These are phyloP conservation scores for Dorcus hopei DNA, from an alignment of 2,888 invertebrate genomes.

Conservation along the genomic window DNA sequence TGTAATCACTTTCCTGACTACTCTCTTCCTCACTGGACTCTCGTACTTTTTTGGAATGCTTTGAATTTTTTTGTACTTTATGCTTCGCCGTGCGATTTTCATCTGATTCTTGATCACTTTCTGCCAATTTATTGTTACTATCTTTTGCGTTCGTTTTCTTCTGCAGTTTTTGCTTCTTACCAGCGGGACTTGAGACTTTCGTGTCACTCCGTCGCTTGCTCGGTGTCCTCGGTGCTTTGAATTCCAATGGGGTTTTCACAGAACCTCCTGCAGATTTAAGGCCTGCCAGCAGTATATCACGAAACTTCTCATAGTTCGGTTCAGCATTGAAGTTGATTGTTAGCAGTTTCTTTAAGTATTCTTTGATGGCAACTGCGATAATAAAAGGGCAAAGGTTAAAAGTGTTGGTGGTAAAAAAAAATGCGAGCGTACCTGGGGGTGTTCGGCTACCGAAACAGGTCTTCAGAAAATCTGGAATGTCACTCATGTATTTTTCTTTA, in stretches of 20 bases:
- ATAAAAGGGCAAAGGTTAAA: not conserved
- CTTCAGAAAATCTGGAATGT: slow-evolving; percentile 50
- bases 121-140: slow-evolving; percentile 6
- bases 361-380: slow-evolving; percentile 58
- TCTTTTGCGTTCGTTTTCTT: slow-evolving; percentile 3
- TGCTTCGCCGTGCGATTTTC: slow-evolving; percentile 32
- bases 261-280: slow-evolving; percentile 61
- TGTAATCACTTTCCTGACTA: not conserved
- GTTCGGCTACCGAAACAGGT: slow-evolving; percentile 44
- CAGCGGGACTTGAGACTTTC: slow-evolving; percentile 19
- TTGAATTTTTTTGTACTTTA: slow-evolving; percentile 31
- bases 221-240: slow-evolving; percentile 41
- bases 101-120: slow-evolving; percentile 30
- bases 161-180: slow-evolving; percentile 22
- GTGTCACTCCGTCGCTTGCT: slow-evolving; percentile 24
- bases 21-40: not conserved
- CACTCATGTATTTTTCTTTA: slow-evolving; percentile 67
- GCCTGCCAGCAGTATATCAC: slow-evolving; percentile 62
- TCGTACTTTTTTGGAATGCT: not conserved
- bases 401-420: not conserved
- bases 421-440: slow-evolving; percentile 44
- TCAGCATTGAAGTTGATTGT: slow-evolving; percentile 65
- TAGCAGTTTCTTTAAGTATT: slow-evolving; percentile 67
- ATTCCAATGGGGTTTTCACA: slow-evolving; percentile 59
- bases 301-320: slow-evolving; percentile 73